These are phyloP conservation scores for Mythimna ferrago DNA, from an alignment of 2,888 invertebrate genomes.

Conservation along the genomic window DNA sequence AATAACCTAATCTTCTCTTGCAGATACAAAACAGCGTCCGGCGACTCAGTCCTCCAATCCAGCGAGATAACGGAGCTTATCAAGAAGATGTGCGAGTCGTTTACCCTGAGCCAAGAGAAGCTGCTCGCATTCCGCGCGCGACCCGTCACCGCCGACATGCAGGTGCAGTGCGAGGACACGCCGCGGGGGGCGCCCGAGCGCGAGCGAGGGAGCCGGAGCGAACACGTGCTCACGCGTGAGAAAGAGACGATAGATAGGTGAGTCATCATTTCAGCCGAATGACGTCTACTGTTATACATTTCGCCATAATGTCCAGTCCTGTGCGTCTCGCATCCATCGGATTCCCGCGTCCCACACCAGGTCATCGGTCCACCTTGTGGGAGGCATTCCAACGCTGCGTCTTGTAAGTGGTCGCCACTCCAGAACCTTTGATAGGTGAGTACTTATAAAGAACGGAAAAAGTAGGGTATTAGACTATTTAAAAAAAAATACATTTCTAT, in stretches of 20 bases:
- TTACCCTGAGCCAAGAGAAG: constrained; percentile 80
- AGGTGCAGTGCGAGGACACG: constrained; percentile 78
- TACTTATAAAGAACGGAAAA: too few species aligned
- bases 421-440: too few species aligned
- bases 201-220: not conserved
- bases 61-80: constrained; percentile 84
- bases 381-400: too few species aligned
- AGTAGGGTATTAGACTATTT: too few species aligned
- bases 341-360: too few species aligned
- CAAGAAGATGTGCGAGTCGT: constrained; percentile 85
- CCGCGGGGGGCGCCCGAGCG: not conserved
- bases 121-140: constrained; percentile 67
- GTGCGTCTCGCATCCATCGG: too few species aligned
- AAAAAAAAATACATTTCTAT: too few species aligned
- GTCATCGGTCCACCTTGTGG: too few species aligned
- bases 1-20: constrained; percentile 10
- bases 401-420: too few species aligned
- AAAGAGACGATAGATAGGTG: constrained; percentile 55
- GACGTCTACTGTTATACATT: too few species aligned
- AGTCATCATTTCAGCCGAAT: too few species aligned
- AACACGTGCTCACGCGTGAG: not conserved
- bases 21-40: constrained; percentile 84
- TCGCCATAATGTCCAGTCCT: too few species aligned
- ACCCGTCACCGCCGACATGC: constrained; percentile 78
- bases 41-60: constrained; percentile 79